Evolutionary conservation across 2,888 invertebrate species (phyloP).

Genomic region (Aplocera efformata): DNA sequence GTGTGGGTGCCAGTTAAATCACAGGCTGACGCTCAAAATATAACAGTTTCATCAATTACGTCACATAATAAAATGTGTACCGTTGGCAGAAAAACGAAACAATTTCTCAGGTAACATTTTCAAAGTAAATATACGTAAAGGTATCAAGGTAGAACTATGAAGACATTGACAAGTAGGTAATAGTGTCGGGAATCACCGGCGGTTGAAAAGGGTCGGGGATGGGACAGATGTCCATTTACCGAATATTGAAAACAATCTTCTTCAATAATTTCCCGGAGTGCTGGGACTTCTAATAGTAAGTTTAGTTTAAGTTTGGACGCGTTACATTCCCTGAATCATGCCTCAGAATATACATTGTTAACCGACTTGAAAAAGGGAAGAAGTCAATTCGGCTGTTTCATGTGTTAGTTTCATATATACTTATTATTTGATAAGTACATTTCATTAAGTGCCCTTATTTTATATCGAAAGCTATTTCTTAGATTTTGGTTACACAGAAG

Average conservation of each 20-base stretch:
- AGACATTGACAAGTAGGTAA: conserved; percentile 69
- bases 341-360: no score
- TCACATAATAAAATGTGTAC: background rate
- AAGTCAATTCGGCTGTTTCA: no score
- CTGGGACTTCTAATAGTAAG: background rate
- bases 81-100: background rate
- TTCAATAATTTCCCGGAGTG: conserved; percentile 15
- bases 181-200: conserved; percentile 56
- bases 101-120: conserved; percentile 39
- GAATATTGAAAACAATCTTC: conserved; percentile 39
- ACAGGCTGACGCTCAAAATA: no score
- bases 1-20: no score
- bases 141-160: conserved; percentile 54
- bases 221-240: conserved; percentile 63
- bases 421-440: no score
- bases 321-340: no score
- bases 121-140: conserved; percentile 22
- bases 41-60: no score
- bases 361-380: no score
- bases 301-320: conserved; percentile 9
- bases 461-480: no score
- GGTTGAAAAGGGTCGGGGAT: conserved; percentile 63
- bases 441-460: no score
- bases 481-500: no score
- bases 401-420: no score